Conservation (phyloP, 2,113 vertebrate species). For the Tylochromis polylepis region DNA sequence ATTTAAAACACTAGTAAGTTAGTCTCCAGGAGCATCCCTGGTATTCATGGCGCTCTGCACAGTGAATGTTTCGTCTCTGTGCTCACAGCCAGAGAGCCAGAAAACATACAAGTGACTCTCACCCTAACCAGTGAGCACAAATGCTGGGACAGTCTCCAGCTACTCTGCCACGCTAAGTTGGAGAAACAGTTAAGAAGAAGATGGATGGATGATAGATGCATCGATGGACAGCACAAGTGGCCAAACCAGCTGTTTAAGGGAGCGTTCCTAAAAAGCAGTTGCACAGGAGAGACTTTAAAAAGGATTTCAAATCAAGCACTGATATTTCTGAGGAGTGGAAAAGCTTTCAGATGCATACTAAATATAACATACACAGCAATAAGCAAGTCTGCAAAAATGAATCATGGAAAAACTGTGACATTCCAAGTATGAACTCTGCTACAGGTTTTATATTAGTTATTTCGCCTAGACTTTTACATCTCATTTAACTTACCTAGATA, state of each 20-base stretch:
- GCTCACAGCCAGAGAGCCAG: neutral
- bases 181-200: neutral
- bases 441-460: too few relatives aligned
- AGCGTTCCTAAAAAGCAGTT: neutral
- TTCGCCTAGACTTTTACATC: too few relatives aligned
- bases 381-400: neutral
- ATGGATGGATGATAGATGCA: neutral
- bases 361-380: neutral
- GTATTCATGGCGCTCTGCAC: neutral
- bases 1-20: neutral
- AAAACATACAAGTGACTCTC: neutral
- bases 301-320: neutral
- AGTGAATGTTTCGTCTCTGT: neutral
- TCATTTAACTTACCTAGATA: too few relatives aligned
- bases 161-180: rapidly evolving
- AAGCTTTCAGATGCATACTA: neutral
- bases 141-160: neutral
- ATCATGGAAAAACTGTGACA: neutral
- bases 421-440: neutral
- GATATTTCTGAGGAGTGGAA: neutral
- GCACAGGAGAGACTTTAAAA: neutral
- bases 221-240: neutral
- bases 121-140: neutral
- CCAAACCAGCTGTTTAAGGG: neutral
- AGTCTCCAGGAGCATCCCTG: neutral